Percentiles rank a stretch among this genome's conserved stretches.
Evolutionary conservation across 1,140 invertebrate species (phyloP).

Genomic region (Ips nitidus): DNA sequence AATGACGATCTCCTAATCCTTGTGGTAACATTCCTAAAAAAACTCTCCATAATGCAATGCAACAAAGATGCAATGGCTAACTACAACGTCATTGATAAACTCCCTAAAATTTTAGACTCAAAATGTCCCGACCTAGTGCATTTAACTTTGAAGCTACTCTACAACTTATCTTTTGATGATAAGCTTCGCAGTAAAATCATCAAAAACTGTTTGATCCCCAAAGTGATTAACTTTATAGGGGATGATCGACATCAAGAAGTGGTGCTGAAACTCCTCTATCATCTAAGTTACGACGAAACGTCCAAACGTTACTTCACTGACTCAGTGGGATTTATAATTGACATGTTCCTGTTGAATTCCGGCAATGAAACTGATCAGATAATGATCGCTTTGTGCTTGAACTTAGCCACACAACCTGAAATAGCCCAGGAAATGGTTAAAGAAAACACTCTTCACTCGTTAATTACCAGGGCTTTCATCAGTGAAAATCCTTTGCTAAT

Average conservation of each 20-base stretch:
- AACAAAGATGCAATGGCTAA: slow-evolving; percentile 92
- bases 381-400: slow-evolving; percentile 85
- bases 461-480: slow-evolving; percentile 78
- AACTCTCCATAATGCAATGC: slow-evolving; percentile 90
- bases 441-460: slow-evolving; percentile 73
- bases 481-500: slow-evolving; percentile 84
- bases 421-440: slow-evolving; percentile 91
- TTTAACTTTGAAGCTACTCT: slow-evolving; percentile 83
- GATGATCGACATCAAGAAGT: slow-evolving; percentile 83
- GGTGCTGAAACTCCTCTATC: slow-evolving; percentile 89
- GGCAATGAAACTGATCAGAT: slow-evolving; percentile 73
- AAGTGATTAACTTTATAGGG: slow-evolving; percentile 85
- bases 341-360: slow-evolving; percentile 72
- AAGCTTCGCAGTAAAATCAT: slow-evolving; percentile 87
- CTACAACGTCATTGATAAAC: slow-evolving; percentile 72
- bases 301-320: slow-evolving; percentile 95
- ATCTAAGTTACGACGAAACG: slow-evolving; percentile 93
- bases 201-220: slow-evolving; percentile 83
- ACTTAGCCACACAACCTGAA: slow-evolving; percentile 83
- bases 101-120: slow-evolving; percentile 71
- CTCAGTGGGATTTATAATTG: slow-evolving; percentile 82
- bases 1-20: slow-evolving; percentile 87
- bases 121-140: slow-evolving; percentile 81
- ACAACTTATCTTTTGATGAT: slow-evolving; percentile 97
- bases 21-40: slow-evolving; percentile 93